Conservation (phyloP, 2,113 vertebrate genomes). For the Drymodes brunneopygia region DNA sequence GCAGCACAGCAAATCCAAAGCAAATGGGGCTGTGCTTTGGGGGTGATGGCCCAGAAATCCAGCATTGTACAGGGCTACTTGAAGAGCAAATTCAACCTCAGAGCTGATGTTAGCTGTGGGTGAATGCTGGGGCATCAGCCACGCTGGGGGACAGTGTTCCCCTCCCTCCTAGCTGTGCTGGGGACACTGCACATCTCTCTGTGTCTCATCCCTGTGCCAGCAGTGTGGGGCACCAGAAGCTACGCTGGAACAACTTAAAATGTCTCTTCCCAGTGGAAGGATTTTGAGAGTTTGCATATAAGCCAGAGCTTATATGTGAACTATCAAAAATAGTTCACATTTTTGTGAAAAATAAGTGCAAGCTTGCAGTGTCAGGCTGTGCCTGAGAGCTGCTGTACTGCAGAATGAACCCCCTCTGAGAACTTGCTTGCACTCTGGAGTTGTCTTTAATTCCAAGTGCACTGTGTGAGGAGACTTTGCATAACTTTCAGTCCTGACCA, state of each 20-base stretch:
- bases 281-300: neutral
- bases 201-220: neutral
- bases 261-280: neutral
- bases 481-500: neutral
- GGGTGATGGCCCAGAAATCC: neutral
- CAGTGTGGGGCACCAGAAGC: neutral
- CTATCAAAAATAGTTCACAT: too few relatives aligned
- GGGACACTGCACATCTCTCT: neutral
- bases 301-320: neutral
- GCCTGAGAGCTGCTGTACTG: neutral
- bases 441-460: neutral
- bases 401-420: neutral
- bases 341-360: neutral
- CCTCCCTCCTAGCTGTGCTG: neutral
- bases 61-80: neutral
- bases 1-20: neutral
- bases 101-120: neutral
- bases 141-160: fast-evolving
- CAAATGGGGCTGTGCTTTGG: neutral
- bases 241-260: neutral
- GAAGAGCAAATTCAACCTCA: neutral
- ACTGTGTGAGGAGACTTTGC: neutral
- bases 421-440: neutral
- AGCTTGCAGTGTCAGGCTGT: neutral
- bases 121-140: neutral